Conservation (phyloP, 1,140 invertebrate genomes). For the Dinoponera quadriceps region DNA sequence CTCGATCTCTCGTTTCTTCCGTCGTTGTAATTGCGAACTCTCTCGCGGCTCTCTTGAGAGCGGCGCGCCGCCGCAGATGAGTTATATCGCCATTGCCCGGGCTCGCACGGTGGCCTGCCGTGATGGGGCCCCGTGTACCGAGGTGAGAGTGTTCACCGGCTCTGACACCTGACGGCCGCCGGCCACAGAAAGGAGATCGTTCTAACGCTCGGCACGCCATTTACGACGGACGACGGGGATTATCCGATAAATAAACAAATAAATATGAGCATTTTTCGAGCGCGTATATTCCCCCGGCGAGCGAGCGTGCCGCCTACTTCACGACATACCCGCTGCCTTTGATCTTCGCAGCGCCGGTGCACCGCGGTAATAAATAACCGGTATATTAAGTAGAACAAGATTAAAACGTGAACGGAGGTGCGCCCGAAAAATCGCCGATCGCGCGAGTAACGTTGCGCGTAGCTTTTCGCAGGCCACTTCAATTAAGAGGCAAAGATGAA, state of each 20-base stretch:
- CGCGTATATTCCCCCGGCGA: neutral
- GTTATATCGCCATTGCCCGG: constrained; percentile 71
- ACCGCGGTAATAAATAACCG: neutral
- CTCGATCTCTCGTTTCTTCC: constrained; percentile 76
- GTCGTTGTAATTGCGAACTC: constrained; percentile 78
- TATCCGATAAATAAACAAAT: constrained; percentile 50
- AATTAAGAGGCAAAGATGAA: too few relatives aligned
- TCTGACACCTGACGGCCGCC: constrained; percentile 76
- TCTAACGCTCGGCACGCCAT: constrained; percentile 29
- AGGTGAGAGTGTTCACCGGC: constrained; percentile 72
- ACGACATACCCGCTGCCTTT: neutral
- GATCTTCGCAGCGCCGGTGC: neutral
- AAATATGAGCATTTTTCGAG: constrained; percentile 13
- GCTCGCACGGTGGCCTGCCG: constrained; percentile 75
- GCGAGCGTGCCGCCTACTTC: neutral
- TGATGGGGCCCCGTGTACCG: constrained; percentile 61
- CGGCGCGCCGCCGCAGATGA: constrained; percentile 70
- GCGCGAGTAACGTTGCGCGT: too few relatives aligned
- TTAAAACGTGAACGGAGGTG: neutral
- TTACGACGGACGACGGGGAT: constrained; percentile 43
- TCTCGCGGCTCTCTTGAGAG: constrained; percentile 63
- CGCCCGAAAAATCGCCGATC: neutral
- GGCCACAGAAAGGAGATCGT: constrained; percentile 73
- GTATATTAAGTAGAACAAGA: neutral
- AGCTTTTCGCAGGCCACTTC: too few relatives aligned